These are phyloP conservation scores for Aspidiotus rigidus DNA, from an alignment of 2,888 invertebrate species.

Conservation along the genomic window DNA sequence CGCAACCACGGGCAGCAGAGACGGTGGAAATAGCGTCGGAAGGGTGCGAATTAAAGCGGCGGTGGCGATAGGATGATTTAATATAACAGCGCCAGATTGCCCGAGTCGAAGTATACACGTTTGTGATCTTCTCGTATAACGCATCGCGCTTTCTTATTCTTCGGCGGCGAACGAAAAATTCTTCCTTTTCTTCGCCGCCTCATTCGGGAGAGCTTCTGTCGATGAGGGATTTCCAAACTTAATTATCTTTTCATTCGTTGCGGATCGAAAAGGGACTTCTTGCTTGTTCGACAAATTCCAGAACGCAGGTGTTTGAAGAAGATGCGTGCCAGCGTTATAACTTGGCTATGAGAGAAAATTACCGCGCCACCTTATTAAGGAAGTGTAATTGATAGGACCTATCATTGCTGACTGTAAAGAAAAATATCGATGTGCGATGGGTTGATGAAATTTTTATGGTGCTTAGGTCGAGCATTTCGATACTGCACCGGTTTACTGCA, in stretches of 20 bases:
- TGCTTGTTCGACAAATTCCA: background rate
- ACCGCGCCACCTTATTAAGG: too few relatives aligned
- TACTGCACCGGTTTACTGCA: background rate
- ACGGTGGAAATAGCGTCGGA: background rate
- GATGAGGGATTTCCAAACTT: conserved; percentile 29
- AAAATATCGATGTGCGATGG: too few relatives aligned
- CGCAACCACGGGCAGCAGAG: too few relatives aligned
- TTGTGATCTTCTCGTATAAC: conserved; percentile 6
- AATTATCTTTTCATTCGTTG: conserved; percentile 16
- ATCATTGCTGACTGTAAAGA: too few relatives aligned
- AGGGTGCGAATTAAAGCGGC: conserved; percentile 24
- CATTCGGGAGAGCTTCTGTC: background rate
- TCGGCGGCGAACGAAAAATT: conserved; percentile 7
- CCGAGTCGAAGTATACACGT: conserved; percentile 23
- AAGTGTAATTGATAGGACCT: too few relatives aligned
- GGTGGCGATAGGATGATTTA: conserved; percentile 31
- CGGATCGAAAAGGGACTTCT: background rate
- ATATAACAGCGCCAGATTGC: conserved; percentile 27
- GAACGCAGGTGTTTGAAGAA: background rate
- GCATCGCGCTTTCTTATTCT: background rate
- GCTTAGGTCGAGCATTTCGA: too few relatives aligned
- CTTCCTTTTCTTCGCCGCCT: conserved; percentile 6
- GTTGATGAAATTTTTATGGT: too few relatives aligned
- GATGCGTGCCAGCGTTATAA: background rate
- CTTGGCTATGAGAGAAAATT: background rate